Evolutionary conservation across 2,113 vertebrate species (phyloP), one percentile per base, ranked within the genome.

Genomic region (Pomatorhinus ruficollis): DNA sequence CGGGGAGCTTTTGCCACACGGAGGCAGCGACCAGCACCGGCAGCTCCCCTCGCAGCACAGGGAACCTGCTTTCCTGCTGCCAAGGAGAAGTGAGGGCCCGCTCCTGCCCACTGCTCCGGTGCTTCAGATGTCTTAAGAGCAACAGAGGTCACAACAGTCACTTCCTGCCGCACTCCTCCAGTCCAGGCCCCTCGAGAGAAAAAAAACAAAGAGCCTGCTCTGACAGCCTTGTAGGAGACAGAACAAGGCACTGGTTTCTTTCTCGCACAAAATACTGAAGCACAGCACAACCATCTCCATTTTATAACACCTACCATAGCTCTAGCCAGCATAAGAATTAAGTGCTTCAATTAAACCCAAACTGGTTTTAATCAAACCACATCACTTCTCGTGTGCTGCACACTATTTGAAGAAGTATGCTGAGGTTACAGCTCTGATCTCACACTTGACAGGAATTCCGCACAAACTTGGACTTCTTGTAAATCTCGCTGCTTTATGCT

Each of bases 21-120:
- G 1, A 89, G 35, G 57, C 63, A 42, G 57, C 6, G 33, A n/a
- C 25, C 0, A 1, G 54, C 20, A 4, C 40, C 0, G 2, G 25
- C 71, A 78, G 30, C 59, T 64, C 8, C 61, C 31, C 54, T 72
- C n/a, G 71, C 71, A 63, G 31, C 35, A 69, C 4, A 0, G 13
- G 59, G 22, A 12, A 71, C 8, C n/a, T 0, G 2, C 35, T 65
- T 85, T 86, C 71, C 82, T 86, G 66, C 76, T 39, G 59, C 7
- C 1, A 17, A 77, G 54, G 75, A 75, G 85, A 95, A 94, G 68
- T 0, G 12, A 65, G 61, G 54, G 49, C 66, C 85, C 2, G 0
- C 70, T 78, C 30, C 87, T 87, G 60, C 89, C 75, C 5, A 0
- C 52, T 49, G 66, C 60, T 65, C n/a, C 0, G 0, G 11, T 18